Evolutionary conservation across 2,113 vertebrate species (phyloP).

Genomic region (Hirundichthys speculiger): DNA sequence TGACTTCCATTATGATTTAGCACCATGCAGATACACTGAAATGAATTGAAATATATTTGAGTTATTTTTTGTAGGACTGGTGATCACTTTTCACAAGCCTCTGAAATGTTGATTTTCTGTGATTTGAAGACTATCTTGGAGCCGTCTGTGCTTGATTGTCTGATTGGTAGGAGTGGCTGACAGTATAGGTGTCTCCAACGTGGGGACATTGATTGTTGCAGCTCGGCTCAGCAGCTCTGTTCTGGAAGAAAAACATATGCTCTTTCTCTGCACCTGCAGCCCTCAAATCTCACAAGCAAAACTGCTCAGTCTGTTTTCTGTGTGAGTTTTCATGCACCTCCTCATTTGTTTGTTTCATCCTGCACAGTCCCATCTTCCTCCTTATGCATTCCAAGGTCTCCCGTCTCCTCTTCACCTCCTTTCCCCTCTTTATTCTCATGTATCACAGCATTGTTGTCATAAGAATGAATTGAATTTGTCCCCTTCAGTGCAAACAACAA

Average conservation of each 20-base stretch:
- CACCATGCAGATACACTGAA: too few species aligned
- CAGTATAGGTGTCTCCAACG: constrained; percentile 5
- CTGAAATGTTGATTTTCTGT: neutral
- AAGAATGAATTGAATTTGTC: constrained; percentile 99
- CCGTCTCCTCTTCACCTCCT: constrained; percentile 32
- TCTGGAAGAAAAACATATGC: neutral
- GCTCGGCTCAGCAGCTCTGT: neutral
- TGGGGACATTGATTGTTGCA: neutral
- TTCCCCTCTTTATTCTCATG: constrained; percentile 75
- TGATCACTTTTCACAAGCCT: neutral
- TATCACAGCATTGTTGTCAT: constrained; percentile 94
- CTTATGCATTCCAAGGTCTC: constrained; percentile 23
- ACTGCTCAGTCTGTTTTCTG: constrained; percentile 19
- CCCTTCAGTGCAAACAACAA: constrained; percentile 99
- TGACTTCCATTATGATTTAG: too few species aligned
- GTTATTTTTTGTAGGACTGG: neutral
- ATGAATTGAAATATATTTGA: too few species aligned
- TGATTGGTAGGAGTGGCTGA: neutral
- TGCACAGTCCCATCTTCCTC: constrained; percentile 56
- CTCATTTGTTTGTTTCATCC: constrained; percentile 84
- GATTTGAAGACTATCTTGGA: neutral
- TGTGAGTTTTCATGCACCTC: constrained; percentile 78
- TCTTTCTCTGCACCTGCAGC: constrained; percentile 28
- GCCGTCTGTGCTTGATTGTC: neutral
- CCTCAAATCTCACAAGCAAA: constrained; percentile 33